These are phyloP conservation scores for Cephus sareptanus DNA, from an alignment of 2,888 invertebrate genomes.

Conservation along the genomic window DNA sequence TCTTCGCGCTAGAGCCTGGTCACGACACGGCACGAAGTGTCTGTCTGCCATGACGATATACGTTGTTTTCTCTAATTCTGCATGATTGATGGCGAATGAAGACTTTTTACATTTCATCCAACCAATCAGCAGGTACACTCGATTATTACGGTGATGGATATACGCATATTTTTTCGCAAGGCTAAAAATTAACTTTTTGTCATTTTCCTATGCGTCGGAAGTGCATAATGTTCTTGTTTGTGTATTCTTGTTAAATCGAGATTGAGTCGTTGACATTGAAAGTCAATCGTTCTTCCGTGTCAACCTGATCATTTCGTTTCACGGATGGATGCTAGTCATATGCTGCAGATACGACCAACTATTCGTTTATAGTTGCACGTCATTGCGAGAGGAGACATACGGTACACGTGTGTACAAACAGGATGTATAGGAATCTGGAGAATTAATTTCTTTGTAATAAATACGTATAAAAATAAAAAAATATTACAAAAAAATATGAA, in stretches of 20 bases:
- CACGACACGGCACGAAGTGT: slow-evolving; percentile 21
- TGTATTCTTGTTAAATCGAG: neutral
- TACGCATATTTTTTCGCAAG: neutral
- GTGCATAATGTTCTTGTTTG: neutral
- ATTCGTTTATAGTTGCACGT: neutral
- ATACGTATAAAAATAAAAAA: neutral
- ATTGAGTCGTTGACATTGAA: neutral
- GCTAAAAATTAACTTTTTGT: neutral
- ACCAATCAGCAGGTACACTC: neutral
- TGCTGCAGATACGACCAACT: neutral
- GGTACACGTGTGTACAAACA: neutral
- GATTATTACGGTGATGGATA: neutral
- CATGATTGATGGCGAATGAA: slow-evolving; percentile 56
- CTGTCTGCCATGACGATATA: neutral
- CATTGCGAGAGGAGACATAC: neutral
- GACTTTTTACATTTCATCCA: slow-evolving; percentile 41
- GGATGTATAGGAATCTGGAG: neutral
- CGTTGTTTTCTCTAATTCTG: slow-evolving; percentile 52
- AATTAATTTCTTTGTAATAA: neutral
- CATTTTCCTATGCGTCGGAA: neutral
- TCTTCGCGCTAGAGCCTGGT: slow-evolving; percentile 12
- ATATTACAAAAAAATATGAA: neutral
- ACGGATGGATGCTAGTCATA: neutral
- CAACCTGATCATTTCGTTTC: neutral
- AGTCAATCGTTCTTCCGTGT: neutral